Percentiles rank a stretch among this genome's conserved stretches.
These are phyloP conservation scores for Apamea monoglypha DNA, from an alignment of 2,888 invertebrate genomes.

Conservation along the genomic window DNA sequence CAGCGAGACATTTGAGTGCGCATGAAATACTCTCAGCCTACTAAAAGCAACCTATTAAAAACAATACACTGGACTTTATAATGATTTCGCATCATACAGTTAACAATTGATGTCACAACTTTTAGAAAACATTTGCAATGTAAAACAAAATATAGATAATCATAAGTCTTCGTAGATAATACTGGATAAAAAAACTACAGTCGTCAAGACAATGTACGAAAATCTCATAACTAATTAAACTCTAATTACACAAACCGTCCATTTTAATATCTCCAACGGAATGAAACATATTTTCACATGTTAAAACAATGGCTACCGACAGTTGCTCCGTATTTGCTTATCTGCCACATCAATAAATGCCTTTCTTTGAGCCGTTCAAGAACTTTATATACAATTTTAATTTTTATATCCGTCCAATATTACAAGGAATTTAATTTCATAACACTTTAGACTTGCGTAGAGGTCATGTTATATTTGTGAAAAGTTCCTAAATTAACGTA, in stretches of 20 bases:
- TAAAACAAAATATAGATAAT: slow-evolving; percentile 40
- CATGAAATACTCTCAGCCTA: background rate
- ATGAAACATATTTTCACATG: slow-evolving; percentile 85
- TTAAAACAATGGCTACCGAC: slow-evolving; percentile 88
- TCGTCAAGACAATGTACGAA: slow-evolving; percentile 51
- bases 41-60: background rate
- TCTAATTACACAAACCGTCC: slow-evolving; percentile 82
- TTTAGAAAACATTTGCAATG: slow-evolving; percentile 26
- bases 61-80: slow-evolving; percentile 12
- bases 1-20: no score
- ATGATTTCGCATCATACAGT: background rate
- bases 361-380: slow-evolving; percentile 83
- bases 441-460: background rate
- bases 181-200: slow-evolving; percentile 22
- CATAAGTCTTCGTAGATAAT: slow-evolving; percentile 3
- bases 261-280: slow-evolving; percentile 80
- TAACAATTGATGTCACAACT: background rate
- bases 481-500: slow-evolving; percentile 72
- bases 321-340: slow-evolving; percentile 83
- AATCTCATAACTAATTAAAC: slow-evolving; percentile 80
- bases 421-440: slow-evolving; percentile 56
- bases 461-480: slow-evolving; percentile 61
- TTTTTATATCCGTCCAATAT: slow-evolving; percentile 76
- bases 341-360: slow-evolving; percentile 85
- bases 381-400: slow-evolving; percentile 85